These are phyloP conservation scores for Homalodisca vitripennis DNA, from an alignment of 1,140 invertebrate species.

Conservation along the genomic window DNA sequence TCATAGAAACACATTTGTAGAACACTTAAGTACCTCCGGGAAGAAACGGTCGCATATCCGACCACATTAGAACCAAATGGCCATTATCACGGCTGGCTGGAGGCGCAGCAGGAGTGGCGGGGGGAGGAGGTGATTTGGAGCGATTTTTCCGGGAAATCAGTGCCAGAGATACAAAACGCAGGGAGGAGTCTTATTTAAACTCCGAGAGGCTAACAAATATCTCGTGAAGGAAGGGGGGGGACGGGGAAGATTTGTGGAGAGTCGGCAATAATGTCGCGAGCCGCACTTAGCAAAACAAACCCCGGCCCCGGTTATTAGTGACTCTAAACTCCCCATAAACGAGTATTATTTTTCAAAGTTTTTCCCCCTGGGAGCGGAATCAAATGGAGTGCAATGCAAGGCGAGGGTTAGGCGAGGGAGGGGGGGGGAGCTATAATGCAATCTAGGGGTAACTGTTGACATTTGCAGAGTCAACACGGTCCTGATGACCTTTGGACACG, in stretches of 20 bases:
- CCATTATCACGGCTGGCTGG: no score
- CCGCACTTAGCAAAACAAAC: conserved; percentile 32
- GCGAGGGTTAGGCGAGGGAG: not conserved
- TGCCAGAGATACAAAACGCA: no score
- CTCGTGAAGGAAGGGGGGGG: no score
- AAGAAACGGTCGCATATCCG: no score
- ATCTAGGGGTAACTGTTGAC: conserved; percentile 24
- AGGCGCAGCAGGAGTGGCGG: not conserved
- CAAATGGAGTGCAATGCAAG: conserved; percentile 30
- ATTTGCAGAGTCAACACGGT: conserved; percentile 30
- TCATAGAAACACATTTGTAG: no score
- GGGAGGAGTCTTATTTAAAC: conserved; percentile 20
- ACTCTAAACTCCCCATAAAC: conserved; percentile 24
- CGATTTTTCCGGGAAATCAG: not conserved
- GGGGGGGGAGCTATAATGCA: not conserved
- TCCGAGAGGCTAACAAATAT: conserved; percentile 16
- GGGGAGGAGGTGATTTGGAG: conserved; percentile 4
- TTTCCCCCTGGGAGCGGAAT: conserved; percentile 15
- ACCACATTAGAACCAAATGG: no score
- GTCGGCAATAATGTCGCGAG: conserved; percentile 16
- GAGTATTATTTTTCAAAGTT: conserved; percentile 35
- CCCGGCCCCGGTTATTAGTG: conserved; percentile 10
- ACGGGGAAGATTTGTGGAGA: not conserved
- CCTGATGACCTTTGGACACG: conserved; percentile 28
- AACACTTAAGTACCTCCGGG: no score